Conservation (phyloP, 2,888 invertebrate species). For the Eucriotettix oculatus region DNA sequence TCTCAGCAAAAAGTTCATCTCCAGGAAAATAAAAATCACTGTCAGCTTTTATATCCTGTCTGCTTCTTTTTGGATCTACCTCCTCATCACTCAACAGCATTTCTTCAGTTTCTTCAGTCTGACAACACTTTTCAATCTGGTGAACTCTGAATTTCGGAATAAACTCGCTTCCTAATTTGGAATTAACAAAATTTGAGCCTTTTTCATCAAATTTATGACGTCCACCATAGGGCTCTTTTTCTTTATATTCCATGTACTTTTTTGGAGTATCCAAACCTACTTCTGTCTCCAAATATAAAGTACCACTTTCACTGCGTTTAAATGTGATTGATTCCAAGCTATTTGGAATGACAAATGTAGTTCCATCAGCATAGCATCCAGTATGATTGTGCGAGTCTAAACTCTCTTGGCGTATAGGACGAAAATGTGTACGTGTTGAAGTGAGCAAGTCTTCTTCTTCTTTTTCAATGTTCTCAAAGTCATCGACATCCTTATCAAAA, state of each 20-base stretch:
- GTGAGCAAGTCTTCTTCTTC: constrained; percentile 53
- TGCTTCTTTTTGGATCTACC: constrained; percentile 5
- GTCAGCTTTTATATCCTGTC: not conserved
- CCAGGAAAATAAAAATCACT: constrained; percentile 20
- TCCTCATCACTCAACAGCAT: constrained; percentile 9
- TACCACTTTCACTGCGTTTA: constrained; percentile 47
- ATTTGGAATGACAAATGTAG: constrained; percentile 47
- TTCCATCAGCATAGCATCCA: constrained; percentile 45
- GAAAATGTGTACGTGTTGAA: constrained; percentile 66
- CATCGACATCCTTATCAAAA: not conserved
- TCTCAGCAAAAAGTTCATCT: constrained; percentile 14
- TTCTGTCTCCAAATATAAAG: constrained; percentile 37
- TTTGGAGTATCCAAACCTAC: constrained; percentile 16
- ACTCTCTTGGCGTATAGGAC: constrained; percentile 47
- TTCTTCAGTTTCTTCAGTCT: constrained; percentile 1
- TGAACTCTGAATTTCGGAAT: constrained; percentile 51
- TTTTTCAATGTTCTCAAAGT: constrained; percentile 9
- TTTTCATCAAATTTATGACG: constrained; percentile 12
- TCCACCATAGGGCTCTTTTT: constrained; percentile 15
- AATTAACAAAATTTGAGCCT: constrained; percentile 32
- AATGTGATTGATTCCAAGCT: constrained; percentile 46
- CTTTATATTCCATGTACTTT: constrained; percentile 30
- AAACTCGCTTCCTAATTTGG: constrained; percentile 25
- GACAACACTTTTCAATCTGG: constrained; percentile 6
- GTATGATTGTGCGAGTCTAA: constrained; percentile 24